Evolutionary conservation across 2,888 invertebrate genomes (phyloP).

Genomic region (Muscina levida): DNA sequence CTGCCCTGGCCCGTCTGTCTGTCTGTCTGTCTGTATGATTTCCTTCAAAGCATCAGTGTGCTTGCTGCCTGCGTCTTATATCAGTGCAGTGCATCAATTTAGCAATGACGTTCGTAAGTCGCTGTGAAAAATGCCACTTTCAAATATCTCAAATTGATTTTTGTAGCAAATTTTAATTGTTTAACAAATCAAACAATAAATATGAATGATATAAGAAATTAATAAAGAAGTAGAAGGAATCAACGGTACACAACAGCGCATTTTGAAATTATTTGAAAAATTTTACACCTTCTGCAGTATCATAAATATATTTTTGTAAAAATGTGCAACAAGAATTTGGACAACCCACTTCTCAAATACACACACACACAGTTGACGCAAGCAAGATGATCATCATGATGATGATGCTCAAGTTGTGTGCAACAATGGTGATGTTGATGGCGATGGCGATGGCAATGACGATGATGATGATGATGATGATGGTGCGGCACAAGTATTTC

Average conservation of each 20-base stretch:
- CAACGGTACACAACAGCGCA: slow-evolving; percentile 6
- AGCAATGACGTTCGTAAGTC: slow-evolving; percentile 57
- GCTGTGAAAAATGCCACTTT: slow-evolving; percentile 25
- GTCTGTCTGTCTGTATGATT: neutral
- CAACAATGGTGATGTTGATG: neutral
- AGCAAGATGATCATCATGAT: neutral
- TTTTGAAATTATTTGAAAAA: slow-evolving; percentile 41
- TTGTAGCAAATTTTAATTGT: slow-evolving; percentile 6
- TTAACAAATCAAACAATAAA: slow-evolving; percentile 30
- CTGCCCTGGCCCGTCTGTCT: too few species aligned
- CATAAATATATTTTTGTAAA: slow-evolving; percentile 29
- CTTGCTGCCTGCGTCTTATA: slow-evolving; percentile 10
- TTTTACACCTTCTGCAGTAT: slow-evolving; percentile 48
- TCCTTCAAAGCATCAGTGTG: neutral
- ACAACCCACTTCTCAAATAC: neutral
- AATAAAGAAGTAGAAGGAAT: slow-evolving; percentile 1
- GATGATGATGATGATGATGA: neutral
- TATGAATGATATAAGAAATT: slow-evolving; percentile 22
- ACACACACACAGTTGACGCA: neutral
- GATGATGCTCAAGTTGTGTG: neutral
- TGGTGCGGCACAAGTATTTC: slow-evolving; percentile 16
- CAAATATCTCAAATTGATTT: slow-evolving; percentile 47
- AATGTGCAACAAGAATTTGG: neutral
- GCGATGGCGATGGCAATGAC: neutral
- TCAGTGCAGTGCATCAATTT: slow-evolving; percentile 58